Conservation (phyloP, 2,797 vertebrate genomes). For the Enteromius argenteus region DNA sequence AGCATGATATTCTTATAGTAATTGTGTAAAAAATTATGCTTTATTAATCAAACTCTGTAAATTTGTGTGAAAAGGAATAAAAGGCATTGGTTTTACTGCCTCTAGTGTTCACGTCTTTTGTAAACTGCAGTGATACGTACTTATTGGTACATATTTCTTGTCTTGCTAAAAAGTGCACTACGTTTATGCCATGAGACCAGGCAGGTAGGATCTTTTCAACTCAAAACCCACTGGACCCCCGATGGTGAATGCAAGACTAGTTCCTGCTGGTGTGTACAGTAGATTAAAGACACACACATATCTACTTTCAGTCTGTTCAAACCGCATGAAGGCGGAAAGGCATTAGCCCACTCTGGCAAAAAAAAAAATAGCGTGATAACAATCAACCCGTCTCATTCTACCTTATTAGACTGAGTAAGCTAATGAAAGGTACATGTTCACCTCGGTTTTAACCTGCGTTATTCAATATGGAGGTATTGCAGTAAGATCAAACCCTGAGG, state of each 20-base stretch:
- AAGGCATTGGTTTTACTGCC: too few species aligned
- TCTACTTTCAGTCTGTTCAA: constrained; percentile 65
- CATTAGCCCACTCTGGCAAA: constrained; percentile 55
- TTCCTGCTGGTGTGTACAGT: constrained; percentile 9
- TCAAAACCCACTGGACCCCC: neutral
- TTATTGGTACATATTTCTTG: too few species aligned
- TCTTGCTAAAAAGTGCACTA: too few species aligned
- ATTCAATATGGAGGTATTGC: constrained; percentile 57
- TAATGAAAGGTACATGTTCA: constrained; percentile 64
- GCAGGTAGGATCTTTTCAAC: neutral
- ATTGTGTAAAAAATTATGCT: too few species aligned
- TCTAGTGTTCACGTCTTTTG: too few species aligned
- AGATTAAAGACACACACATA: constrained; percentile 48
- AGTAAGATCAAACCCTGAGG: constrained; percentile 32
- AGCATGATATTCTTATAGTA: too few species aligned
- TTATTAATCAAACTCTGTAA: too few species aligned
- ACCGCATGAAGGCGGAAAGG: constrained; percentile 56
- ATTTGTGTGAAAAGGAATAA: too few species aligned
- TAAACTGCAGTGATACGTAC: too few species aligned
- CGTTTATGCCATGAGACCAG: too few species aligned
- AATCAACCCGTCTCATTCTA: constrained; percentile 66
- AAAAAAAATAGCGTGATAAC: constrained; percentile 59
- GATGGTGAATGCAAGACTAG: constrained; percentile 14
- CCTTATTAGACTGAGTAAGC: constrained; percentile 67
- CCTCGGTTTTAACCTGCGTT: constrained; percentile 54